Conservation (phyloP, 2,113 vertebrate genomes). For the Mustelus asterias region DNA sequence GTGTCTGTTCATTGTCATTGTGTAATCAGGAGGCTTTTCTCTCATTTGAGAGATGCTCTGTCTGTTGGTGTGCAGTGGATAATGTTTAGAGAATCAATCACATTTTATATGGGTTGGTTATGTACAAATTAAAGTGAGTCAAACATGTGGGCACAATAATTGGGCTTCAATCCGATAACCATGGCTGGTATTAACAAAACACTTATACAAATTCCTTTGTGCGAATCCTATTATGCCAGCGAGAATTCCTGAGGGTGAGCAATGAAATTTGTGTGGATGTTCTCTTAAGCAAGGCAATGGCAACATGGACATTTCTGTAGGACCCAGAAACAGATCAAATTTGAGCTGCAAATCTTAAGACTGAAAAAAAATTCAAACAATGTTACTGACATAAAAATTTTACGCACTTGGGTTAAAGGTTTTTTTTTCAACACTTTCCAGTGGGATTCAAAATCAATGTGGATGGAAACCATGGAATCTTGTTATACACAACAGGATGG, state of each 20-base stretch:
- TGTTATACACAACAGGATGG: neutral
- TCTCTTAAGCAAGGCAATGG: neutral
- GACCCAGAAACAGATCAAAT: neutral
- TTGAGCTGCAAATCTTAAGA: neutral
- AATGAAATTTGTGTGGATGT: neutral
- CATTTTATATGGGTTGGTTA: neutral
- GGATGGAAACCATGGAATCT: neutral
- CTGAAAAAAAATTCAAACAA: neutral
- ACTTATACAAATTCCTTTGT: neutral
- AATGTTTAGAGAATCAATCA: neutral
- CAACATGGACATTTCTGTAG: neutral
- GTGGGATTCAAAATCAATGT: neutral
- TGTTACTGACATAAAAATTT: neutral
- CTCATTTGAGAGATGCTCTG: slow-evolving; percentile 14
- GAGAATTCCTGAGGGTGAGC: neutral
- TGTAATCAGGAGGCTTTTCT: slow-evolving; percentile 12
- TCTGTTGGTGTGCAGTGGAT: neutral
- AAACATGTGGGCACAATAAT: neutral
- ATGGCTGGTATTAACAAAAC: neutral
- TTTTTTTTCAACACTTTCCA: neutral
- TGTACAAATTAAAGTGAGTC: neutral
- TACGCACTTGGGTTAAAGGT: neutral
- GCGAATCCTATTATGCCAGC: neutral
- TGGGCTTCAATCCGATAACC: slow-evolving; percentile 22
- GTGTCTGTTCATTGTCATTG: slow-evolving; percentile 34